These are phyloP conservation scores for Trilocha varians DNA, from an alignment of 2,888 invertebrate species.

Conservation along the genomic window DNA sequence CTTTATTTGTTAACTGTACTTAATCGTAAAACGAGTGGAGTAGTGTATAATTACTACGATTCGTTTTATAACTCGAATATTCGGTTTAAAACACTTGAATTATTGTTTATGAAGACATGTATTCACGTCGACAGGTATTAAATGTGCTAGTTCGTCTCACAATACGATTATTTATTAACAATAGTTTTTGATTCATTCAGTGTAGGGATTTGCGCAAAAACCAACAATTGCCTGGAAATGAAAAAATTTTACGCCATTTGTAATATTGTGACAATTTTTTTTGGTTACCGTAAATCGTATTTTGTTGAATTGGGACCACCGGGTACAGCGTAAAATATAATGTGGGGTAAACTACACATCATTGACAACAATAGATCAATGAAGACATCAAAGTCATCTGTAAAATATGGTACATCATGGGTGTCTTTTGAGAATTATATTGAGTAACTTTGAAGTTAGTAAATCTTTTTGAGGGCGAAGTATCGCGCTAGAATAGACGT, in stretches of 20 bases:
- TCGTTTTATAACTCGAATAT: background rate
- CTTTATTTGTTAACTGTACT: background rate
- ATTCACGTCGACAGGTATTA: background rate
- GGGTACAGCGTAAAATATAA: slow-evolving; percentile 36
- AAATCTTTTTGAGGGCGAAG: too few species aligned
- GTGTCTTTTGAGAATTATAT: too few species aligned
- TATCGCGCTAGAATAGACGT: too few species aligned
- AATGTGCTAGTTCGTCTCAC: background rate
- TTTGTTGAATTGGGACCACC: slow-evolving; percentile 46
- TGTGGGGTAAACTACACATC: slow-evolving; percentile 60
- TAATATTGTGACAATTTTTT: slow-evolving; percentile 54
- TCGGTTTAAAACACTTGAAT: background rate
- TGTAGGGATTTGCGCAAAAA: background rate
- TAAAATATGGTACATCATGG: background rate
- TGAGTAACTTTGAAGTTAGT: too few species aligned
- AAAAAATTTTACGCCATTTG: slow-evolving; percentile 40
- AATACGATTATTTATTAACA: background rate
- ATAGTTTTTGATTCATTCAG: background rate
- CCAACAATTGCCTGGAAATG: slow-evolving; percentile 25
- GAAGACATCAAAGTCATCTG: slow-evolving; percentile 38
- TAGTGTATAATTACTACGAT: background rate
- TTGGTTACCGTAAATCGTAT: slow-evolving; percentile 8
- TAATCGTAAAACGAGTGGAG: background rate
- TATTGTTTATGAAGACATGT: background rate
- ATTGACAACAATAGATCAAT: slow-evolving; percentile 54